Conservation (phyloP, 2,888 invertebrate species). For the Pseudococcus jackbeardsleyi region DNA sequence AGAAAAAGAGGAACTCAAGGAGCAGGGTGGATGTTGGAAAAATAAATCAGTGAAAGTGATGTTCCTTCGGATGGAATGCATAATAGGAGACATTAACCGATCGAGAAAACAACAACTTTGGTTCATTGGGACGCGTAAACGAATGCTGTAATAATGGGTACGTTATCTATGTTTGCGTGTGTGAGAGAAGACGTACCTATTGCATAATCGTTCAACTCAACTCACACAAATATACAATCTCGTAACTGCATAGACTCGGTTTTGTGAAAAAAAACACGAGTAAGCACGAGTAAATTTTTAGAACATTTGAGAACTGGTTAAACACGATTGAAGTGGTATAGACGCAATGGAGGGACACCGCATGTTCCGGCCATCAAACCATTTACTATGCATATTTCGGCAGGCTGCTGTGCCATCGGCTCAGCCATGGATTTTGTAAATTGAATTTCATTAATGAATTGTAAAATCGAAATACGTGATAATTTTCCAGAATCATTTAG, state of each 20-base stretch:
- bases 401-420: neutral
- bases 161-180: slow-evolving; percentile 30
- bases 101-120: slow-evolving; percentile 42
- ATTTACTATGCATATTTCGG: slow-evolving; percentile 21
- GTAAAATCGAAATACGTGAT: slow-evolving; percentile 11
- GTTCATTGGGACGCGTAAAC: slow-evolving; percentile 33
- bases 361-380: slow-evolving; percentile 6
- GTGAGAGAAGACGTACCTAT: slow-evolving; percentile 40
- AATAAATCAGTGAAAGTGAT: slow-evolving; percentile 45
- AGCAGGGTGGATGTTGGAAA: neutral
- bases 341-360: neutral
- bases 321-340: neutral
- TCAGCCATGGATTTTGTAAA: neutral
- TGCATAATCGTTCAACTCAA: neutral
- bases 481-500: neutral
- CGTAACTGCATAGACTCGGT: neutral
- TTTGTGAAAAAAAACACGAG: slow-evolving; percentile 35
- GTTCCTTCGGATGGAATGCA: slow-evolving; percentile 26
- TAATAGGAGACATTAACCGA: slow-evolving; percentile 37
- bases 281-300: neutral
- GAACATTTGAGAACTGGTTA: slow-evolving; percentile 41
- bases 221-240: slow-evolving; percentile 15
- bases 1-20: neutral
- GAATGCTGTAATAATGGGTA: slow-evolving; percentile 52
- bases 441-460: slow-evolving; percentile 19